Evolutionary conservation across 2,113 vertebrate genomes (phyloP).

Genomic region (Psephotus haematonotus): DNA sequence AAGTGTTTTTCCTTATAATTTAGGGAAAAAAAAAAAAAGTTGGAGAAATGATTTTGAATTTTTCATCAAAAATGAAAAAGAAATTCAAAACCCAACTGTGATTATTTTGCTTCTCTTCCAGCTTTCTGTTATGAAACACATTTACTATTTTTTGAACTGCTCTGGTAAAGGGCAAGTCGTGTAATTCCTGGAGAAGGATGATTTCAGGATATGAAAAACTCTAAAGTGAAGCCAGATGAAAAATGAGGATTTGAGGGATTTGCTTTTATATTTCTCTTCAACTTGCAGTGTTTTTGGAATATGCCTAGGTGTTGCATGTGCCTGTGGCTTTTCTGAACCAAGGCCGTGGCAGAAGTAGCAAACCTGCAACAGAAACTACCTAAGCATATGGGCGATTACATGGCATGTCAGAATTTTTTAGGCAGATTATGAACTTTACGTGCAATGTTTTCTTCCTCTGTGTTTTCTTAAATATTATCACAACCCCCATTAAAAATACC

Average conservation of each 20-base stretch:
- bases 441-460: neutral
- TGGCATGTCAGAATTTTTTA: neutral
- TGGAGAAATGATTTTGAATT: neutral
- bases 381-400: neutral
- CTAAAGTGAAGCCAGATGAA: constrained; percentile 22
- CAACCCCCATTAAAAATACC: neutral
- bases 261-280: neutral
- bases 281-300: neutral
- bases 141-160: neutral
- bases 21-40: neutral
- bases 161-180: neutral
- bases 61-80: neutral
- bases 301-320: neutral
- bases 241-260: neutral
- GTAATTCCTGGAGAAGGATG: constrained; percentile 10
- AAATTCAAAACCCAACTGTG: neutral
- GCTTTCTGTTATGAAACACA: constrained; percentile 31
- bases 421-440: neutral
- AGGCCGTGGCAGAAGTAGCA: neutral
- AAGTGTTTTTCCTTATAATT: neutral
- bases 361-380: neutral
- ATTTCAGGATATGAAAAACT: constrained; percentile 24
- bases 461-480: neutral
- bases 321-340: neutral
- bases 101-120: neutral